A percentile compares a stretch with the other conserved stretches of the same genome.
These are phyloP conservation scores for Mimas tiliae DNA, from an alignment of 2,888 invertebrate species.

Conservation along the genomic window DNA sequence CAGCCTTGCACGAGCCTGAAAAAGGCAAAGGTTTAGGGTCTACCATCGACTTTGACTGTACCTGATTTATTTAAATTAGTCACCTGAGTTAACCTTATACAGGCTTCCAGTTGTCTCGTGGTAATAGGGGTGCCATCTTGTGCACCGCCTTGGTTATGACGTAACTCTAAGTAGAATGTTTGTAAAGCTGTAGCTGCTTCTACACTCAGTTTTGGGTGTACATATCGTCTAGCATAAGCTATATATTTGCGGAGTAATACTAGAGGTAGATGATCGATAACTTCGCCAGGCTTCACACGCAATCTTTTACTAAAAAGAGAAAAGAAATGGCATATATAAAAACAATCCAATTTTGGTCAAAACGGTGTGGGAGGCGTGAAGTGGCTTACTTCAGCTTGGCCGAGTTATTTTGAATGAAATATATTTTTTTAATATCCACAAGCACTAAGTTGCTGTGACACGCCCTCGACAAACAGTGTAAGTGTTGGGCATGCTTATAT, in stretches of 20 bases:
- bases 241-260: slow-evolving; percentile 94
- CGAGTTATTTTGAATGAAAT: too few species aligned
- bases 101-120: slow-evolving; percentile 94
- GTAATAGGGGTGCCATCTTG: slow-evolving; percentile 91
- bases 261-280: slow-evolving; percentile 89
- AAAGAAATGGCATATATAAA: background rate
- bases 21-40: too few species aligned
- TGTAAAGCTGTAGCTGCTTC: slow-evolving; percentile 90
- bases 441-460: too few species aligned
- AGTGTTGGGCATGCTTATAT: too few species aligned
- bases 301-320: slow-evolving; percentile 83
- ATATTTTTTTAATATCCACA: too few species aligned
- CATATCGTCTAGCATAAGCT: slow-evolving; percentile 94
- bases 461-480: too few species aligned
- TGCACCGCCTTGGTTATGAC: slow-evolving; percentile 86
- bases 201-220: slow-evolving; percentile 90
- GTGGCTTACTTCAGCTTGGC: too few species aligned
- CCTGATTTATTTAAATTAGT: background rate
- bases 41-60: too few species aligned
- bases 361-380: too few species aligned
- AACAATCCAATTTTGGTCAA: too few species aligned
- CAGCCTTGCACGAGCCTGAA: slow-evolving; percentile 92
- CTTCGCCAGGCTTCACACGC: slow-evolving; percentile 84
- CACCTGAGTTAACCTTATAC: slow-evolving; percentile 92
- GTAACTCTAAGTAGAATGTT: slow-evolving; percentile 91